Evolutionary conservation across 2,888 invertebrate species (phyloP).

Genomic region (Spatulosminthurus flaviceps): DNA sequence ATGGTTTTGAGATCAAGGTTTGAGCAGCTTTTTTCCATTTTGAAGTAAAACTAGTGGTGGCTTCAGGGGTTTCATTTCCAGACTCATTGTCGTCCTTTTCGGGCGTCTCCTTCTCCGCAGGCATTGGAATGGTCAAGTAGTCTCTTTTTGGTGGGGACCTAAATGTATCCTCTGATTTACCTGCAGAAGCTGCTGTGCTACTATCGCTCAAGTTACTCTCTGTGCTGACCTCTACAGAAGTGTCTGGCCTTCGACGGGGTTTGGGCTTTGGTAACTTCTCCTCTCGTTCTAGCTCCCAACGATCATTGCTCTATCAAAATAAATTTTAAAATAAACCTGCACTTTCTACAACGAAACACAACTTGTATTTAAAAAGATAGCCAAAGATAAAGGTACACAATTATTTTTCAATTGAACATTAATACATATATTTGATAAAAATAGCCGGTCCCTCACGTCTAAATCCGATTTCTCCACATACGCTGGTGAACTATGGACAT

Average conservation of each 20-base stretch:
- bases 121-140: constrained; percentile 26
- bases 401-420: background rate
- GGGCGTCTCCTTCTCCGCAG: background rate
- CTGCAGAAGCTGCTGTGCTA: too few relatives aligned
- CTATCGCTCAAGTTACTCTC: background rate
- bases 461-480: background rate
- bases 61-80: background rate
- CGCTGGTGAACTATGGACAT: constrained; percentile 29
- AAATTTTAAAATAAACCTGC: background rate
- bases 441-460: background rate
- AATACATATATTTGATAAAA: too few relatives aligned
- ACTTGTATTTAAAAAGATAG: background rate
- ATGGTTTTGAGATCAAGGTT: constrained; percentile 14
- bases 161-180: background rate
- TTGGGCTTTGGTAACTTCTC: background rate
- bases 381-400: too few relatives aligned
- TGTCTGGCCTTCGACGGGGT: background rate
- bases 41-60: background rate
- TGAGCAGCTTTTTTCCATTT: constrained; percentile 33
- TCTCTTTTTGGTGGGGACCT: constrained; percentile 12
- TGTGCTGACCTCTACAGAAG: constrained; percentile 3
- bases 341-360: too few relatives aligned
- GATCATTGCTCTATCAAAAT: background rate
- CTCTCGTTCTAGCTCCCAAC: constrained; percentile 25
- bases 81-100: background rate